phyloP scores from a whole-genome alignment of 2,113 vertebrate species.

The Spea bombifrons region DNA sequence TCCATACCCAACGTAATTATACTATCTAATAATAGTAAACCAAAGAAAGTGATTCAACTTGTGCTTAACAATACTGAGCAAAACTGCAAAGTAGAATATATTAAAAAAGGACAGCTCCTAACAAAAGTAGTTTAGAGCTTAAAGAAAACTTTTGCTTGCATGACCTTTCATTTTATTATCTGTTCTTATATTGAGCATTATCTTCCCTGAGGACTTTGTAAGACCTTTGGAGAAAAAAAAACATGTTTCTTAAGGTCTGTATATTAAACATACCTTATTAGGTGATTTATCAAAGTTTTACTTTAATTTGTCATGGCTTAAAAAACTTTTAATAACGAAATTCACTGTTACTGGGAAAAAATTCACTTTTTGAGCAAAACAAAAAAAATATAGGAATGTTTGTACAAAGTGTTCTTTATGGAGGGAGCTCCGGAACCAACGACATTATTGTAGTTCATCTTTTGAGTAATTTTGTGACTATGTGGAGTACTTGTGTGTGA shows the following conservation, averaged over 20 bases:
- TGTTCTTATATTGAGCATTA: slow-evolving; percentile 19
- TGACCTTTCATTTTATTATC: slow-evolving; percentile 45
- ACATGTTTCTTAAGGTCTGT: slow-evolving; percentile 12
- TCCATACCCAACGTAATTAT: slow-evolving; percentile 18
- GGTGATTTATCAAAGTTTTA: slow-evolving; percentile 26
- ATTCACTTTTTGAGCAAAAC: no score
- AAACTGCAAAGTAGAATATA: background rate
- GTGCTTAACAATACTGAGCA: slow-evolving; percentile 7
- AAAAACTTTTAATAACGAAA: no score
- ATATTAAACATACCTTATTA: slow-evolving; percentile 32
- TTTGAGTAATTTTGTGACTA: no score
- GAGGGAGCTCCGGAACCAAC: no score
- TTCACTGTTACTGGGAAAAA: no score
- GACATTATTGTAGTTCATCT: no score
- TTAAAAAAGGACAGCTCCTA: slow-evolving; percentile 9
- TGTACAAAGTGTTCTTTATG: no score
- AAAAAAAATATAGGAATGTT: no score
- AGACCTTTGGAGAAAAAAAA: slow-evolving; percentile 34
- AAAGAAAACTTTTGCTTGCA: slow-evolving; percentile 9
- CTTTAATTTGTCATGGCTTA: slow-evolving; percentile 3
- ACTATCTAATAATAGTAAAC: slow-evolving; percentile 20
- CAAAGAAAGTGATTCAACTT: slow-evolving; percentile 6
- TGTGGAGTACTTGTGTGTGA: no score
- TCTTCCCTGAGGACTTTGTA: slow-evolving; percentile 19
- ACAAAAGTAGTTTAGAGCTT: slow-evolving; percentile 14